Base-by-base conservation (phyloP, 2,113 vertebrate species). In the Sinosuthora webbiana region DNA sequence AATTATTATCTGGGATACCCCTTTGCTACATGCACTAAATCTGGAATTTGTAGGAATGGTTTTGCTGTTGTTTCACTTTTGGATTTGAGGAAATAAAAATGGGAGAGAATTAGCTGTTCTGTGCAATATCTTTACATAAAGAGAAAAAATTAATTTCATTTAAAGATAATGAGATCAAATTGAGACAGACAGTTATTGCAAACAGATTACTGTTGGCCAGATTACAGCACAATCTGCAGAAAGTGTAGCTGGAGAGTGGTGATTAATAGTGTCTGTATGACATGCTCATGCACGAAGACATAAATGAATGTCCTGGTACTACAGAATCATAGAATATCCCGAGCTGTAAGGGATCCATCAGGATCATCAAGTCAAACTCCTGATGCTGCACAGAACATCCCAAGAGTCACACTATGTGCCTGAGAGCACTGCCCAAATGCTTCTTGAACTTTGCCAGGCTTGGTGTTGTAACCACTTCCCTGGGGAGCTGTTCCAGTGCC, bases 281-380 rank as follows among this genome's bases (percentile, higher is more conserved):
- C 22, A n/a, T 4, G 10, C 53, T 49, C 18, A 33, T 20, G 44
- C 37, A 80, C 0, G 3, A 57, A 89, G 27, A 62, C 9, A 8
- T 74, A 83, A 70, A 93, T 35, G 1, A 59, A 37, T 28, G 47
- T 75, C 25, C 44, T 64, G 53, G 31, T n/a, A 67, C 11, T 11
- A 35, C 13, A 50, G 25, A 67, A 50, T 31, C 44, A 42, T 10
- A 50, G 44, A 68, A 50, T 31, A 88, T 10, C 31, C 25, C 1
- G 0, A 49, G 30, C 10, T 64, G 25, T 13, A 71, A 79, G 16
- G 10, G 24, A 63, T 7, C 3, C 41, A 55, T 23, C 5, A 30
- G 13, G 31, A 47, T 30, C 28, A 47, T 13, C 0, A 0, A 49
- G 15, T n/a, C 28, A 39, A 11, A 7, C 19, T 47, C 24, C 65